phyloP scores from a whole-genome alignment of 2,113 vertebrate genomes.

The Pogona vitticeps region DNA sequence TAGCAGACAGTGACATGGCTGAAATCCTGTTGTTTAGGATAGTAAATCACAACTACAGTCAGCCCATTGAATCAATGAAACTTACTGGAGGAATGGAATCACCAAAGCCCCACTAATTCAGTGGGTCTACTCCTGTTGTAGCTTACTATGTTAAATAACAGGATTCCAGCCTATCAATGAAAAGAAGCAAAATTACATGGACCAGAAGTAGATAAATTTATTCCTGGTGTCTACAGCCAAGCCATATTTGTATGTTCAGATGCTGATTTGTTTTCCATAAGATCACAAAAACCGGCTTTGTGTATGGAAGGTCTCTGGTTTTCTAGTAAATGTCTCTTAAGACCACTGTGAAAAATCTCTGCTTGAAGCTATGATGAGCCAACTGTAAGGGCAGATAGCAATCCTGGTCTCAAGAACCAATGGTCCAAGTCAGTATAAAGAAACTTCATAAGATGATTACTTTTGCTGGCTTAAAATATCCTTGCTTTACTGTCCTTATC shows the following conservation, averaged over 20 bases:
- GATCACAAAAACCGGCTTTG: background rate
- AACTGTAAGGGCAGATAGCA: background rate
- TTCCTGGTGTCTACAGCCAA: background rate
- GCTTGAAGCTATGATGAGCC: background rate
- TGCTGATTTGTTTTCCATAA: background rate
- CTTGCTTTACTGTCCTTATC: slow-evolving; percentile 27
- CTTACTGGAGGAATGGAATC: too few relatives aligned
- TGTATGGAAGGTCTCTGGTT: too few relatives aligned
- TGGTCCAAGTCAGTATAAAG: background rate
- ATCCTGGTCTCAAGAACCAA: background rate
- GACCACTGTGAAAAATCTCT: background rate
- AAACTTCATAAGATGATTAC: background rate
- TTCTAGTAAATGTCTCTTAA: background rate
- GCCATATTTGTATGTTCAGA: background rate
- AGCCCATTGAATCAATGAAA: too few relatives aligned
- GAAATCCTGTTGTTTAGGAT: too few relatives aligned
- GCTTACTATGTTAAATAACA: too few relatives aligned
- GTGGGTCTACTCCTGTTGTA: too few relatives aligned
- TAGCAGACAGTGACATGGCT: too few relatives aligned
- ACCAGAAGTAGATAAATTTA: background rate
- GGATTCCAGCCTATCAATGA: too few relatives aligned
- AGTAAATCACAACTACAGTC: too few relatives aligned
- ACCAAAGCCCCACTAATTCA: too few relatives aligned
- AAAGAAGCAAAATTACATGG: too few relatives aligned
- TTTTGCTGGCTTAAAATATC: background rate